Conservation (phyloP, 2,888 invertebrate genomes). For the Zaprionus lineosus region DNA sequence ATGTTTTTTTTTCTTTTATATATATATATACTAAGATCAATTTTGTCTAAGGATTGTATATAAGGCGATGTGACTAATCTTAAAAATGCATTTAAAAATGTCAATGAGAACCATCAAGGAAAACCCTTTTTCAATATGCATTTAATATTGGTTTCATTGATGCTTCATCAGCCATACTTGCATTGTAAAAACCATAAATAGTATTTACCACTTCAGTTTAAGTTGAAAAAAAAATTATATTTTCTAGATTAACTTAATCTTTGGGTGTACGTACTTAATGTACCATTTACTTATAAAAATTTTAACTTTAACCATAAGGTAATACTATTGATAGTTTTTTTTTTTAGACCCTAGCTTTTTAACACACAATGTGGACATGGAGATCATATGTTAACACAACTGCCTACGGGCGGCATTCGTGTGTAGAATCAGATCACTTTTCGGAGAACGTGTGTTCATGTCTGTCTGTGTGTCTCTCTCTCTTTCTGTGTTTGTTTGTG, state of each 20-base stretch:
- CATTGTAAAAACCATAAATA: too few species aligned
- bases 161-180: too few species aligned
- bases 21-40: too few species aligned
- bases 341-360: conserved; percentile 4
- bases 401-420: conserved; percentile 31
- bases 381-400: conserved; percentile 45
- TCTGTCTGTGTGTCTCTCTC: conserved; percentile 28
- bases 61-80: conserved; percentile 8
- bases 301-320: too few species aligned
- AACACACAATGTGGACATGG: conserved; percentile 51
- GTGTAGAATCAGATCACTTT: conserved; percentile 23
- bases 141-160: too few species aligned
- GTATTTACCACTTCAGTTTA: too few species aligned
- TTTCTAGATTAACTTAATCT: too few species aligned
- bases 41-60: neutral
- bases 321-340: conserved; percentile 20
- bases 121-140: too few species aligned
- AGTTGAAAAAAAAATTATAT: too few species aligned
- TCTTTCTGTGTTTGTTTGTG: conserved; percentile 18
- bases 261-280: too few species aligned
- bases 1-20: neutral
- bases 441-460: conserved; percentile 14
- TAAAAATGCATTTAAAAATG: neutral
- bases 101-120: too few species aligned
- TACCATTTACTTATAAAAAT: too few species aligned